Percentiles rank a stretch among this genome's conserved stretches.
Conservation (phyloP, 2,113 vertebrate genomes). For the Paradisaea rubra region DNA sequence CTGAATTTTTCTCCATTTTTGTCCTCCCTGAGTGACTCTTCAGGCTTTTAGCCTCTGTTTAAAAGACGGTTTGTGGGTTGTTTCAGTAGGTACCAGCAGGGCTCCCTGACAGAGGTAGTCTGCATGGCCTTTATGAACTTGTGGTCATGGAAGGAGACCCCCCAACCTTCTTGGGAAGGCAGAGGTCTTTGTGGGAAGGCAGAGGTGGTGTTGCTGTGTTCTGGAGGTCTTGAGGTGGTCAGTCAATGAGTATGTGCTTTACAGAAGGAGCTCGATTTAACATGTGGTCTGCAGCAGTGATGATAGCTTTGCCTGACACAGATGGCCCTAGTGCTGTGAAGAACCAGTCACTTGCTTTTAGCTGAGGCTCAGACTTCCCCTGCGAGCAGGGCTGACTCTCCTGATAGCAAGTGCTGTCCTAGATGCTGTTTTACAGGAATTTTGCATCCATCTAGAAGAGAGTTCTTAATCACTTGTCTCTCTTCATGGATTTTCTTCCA, state of each 20-base stretch:
- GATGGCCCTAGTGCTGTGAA: not conserved
- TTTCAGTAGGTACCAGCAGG: not conserved
- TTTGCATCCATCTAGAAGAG: not conserved
- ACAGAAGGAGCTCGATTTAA: not conserved
- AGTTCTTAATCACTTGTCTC: not conserved
- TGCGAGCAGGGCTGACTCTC: not conserved
- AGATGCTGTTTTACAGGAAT: not conserved
- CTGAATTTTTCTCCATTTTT: not conserved
- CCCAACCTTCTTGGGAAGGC: not conserved
- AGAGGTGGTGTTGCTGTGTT: not conserved
- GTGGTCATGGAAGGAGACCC: fast-evolving
- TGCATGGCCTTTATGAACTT: not conserved
- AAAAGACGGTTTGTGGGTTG: not conserved
- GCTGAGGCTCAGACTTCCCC: not conserved
- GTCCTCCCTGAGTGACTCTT: not conserved
- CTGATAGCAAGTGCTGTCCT: not conserved
- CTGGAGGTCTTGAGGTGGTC: not conserved
- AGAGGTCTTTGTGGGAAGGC: not conserved
- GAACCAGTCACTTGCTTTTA: not conserved
- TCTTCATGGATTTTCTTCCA: not conserved
- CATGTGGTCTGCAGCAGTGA: not conserved
- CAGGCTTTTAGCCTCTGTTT: not conserved
- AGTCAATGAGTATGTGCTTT: not conserved
- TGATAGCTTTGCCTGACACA: not conserved
- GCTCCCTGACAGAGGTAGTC: not conserved